A percentile compares a stretch with the other conserved stretches of the same genome.
These are phyloP conservation scores for Murina feae DNA, from an alignment of 2,113 vertebrate genomes.

Conservation along the genomic window DNA sequence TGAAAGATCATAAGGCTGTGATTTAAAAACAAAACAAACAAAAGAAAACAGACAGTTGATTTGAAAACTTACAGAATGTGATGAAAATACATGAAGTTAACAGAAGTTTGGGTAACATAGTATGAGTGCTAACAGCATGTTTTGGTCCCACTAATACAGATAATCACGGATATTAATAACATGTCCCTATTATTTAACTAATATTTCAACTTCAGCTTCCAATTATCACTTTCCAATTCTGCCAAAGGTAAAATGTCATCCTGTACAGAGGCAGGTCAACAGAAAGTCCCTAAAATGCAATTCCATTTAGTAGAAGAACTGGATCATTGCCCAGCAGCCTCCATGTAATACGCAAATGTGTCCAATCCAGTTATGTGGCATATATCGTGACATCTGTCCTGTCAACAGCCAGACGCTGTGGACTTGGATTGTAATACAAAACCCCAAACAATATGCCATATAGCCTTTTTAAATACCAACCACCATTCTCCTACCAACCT, in stretches of 20 bases:
- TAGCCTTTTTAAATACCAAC: neutral
- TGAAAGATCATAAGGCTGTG: neutral
- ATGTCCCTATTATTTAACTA: conserved; percentile 12
- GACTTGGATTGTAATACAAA: neutral
- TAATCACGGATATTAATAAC: conserved; percentile 32
- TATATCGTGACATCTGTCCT: conserved; percentile 56
- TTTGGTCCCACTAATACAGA: neutral
- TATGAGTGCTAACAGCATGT: no score
- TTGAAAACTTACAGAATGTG: no score
- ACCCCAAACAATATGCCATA: neutral
- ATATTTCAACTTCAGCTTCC: neutral
- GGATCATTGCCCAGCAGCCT: neutral
- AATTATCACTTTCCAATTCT: accelerated
- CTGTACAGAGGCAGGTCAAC: neutral
- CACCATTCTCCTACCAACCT: neutral
- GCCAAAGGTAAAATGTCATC: neutral
- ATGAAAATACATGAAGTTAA: accelerated
- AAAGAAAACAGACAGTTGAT: neutral
- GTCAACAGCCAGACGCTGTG: neutral
- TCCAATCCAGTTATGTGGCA: conserved; percentile 59
- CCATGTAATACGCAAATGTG: neutral
- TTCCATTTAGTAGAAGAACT: neutral
- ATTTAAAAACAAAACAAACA: neutral
- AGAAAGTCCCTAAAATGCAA: neutral
- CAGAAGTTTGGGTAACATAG: neutral